phyloP scores from a whole-genome alignment of 1,140 invertebrate genomes.

The Orchestia grillus region DNA sequence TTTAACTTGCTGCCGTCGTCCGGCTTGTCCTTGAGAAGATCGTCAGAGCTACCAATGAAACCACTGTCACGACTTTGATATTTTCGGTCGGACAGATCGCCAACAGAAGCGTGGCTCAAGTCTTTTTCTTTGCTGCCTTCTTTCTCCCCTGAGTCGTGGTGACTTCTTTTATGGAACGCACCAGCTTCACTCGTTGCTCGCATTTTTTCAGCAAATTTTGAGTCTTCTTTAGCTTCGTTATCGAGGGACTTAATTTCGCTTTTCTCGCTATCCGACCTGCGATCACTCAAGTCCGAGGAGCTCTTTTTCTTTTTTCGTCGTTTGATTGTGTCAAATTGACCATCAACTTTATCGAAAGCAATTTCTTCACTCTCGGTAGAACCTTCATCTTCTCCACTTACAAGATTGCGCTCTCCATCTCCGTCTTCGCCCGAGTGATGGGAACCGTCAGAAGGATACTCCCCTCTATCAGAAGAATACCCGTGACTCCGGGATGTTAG shows the following conservation, averaged over 20 bases:
- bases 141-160: slow-evolving; percentile 60
- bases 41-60: slow-evolving; percentile 89
- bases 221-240: slow-evolving; percentile 62
- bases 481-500: slow-evolving; percentile 59
- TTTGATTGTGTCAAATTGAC: slow-evolving; percentile 86
- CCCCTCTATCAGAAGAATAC: slow-evolving; percentile 60
- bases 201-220: slow-evolving; percentile 8
- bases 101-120: slow-evolving; percentile 61
- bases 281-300: slow-evolving; percentile 63
- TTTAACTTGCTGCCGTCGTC: slow-evolving; percentile 65
- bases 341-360: slow-evolving; percentile 78
- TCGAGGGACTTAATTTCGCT: slow-evolving; percentile 64
- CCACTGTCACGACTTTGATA: slow-evolving; percentile 88
- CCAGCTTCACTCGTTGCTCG: slow-evolving; percentile 53
- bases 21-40: slow-evolving; percentile 78
- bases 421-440: slow-evolving; percentile 65
- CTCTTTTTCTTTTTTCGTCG: slow-evolving; percentile 80
- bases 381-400: slow-evolving; percentile 78
- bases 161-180: slow-evolving; percentile 61
- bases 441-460: slow-evolving; percentile 64
- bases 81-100: slow-evolving; percentile 64
- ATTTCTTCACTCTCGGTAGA: slow-evolving; percentile 77
- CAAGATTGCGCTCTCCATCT: slow-evolving; percentile 71
- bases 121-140: slow-evolving; percentile 64
- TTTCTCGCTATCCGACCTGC: slow-evolving; percentile 68